Evolutionary conservation across 2,888 invertebrate genomes (phyloP), one percentile per base, ranked within the genome.

Genomic region (Alsophila aescularia): DNA sequence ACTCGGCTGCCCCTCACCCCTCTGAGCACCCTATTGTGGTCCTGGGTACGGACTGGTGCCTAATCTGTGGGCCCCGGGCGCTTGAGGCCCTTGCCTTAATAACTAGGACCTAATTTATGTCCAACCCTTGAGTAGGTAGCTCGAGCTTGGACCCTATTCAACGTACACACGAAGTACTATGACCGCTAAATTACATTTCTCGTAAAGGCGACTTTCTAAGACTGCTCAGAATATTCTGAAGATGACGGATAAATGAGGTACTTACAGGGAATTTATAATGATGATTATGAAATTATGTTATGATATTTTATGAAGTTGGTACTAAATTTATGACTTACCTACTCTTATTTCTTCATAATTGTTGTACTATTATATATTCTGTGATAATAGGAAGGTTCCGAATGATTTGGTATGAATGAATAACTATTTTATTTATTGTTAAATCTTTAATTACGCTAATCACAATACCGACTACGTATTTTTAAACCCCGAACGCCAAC

Each of bases 1-100:
- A 83, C 79, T 77, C 73, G 64, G 56, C 67, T 66, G 62, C 72
- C 66, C 75, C 75, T 66, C 81, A 63, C 77, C 78, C 79, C 83
- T 64, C 75, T 54, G 62, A 57, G 61, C 68, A 67, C 64, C 66
- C 67, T 66, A 57, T 71, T 67, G 64, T 66, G 50, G 21, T 42
- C 50, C 41, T 52, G 52, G 45, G 34, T 52, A 60, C 55, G 48
- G 43, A 55, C 45, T 57, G 32, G 52, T 24, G 0, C 52, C 58
- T 64, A 44, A 56, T 37, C 39, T 51, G 39, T 53, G 49, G 32
- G 8, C 52, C 35, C 31, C 14, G 10, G 10, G 27, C 2, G 39
- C 44, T 43, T 48, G 54, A 21, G 39, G 36, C 40, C 54, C 50
- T 36, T n/a, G n/a, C 24, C 6, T 14, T 14, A 8, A 9, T 24